These are phyloP conservation scores for Astyanax mexicanus DNA, from an alignment of 2,797 vertebrate genomes.

Conservation along the genomic window DNA sequence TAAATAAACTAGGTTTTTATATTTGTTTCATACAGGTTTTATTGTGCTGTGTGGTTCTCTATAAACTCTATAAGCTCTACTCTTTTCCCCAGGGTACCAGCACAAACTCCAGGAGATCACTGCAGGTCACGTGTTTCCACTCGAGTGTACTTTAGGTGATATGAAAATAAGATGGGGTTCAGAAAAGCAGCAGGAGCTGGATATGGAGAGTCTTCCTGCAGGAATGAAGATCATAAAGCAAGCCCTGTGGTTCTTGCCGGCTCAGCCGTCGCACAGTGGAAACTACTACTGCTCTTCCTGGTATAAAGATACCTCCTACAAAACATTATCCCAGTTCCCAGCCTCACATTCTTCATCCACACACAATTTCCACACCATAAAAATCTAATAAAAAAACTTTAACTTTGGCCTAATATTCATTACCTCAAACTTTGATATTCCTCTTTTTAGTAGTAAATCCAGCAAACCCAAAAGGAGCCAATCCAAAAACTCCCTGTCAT, in stretches of 20 bases:
- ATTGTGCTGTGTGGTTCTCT: too few relatives aligned
- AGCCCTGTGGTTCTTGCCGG: slow-evolving; percentile 72
- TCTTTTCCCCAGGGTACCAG: background rate
- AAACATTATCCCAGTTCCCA: background rate
- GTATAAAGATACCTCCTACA: slow-evolving; percentile 52
- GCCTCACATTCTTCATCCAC: background rate
- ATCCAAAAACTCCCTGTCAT: too few relatives aligned
- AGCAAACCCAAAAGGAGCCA: too few relatives aligned
- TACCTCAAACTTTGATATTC: too few relatives aligned
- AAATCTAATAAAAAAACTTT: too few relatives aligned
- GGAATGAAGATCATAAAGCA: slow-evolving; percentile 61
- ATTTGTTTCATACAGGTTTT: too few relatives aligned
- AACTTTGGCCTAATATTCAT: too few relatives aligned
- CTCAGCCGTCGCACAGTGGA: slow-evolving; percentile 66
- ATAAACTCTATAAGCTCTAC: background rate
- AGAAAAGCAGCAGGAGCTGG: background rate
- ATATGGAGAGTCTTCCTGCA: slow-evolving; percentile 22
- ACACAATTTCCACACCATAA: too few relatives aligned
- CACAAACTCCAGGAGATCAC: slow-evolving; percentile 33
- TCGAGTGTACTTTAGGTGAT: slow-evolving; percentile 57
- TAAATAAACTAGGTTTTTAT: too few relatives aligned
- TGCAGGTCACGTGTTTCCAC: slow-evolving; percentile 61
- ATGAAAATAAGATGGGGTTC: slow-evolving; percentile 66
- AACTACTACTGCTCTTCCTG: slow-evolving; percentile 71
- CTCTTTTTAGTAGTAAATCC: too few relatives aligned